phyloP scores from a whole-genome alignment of 2,888 invertebrate genomes.

The Gymnoscelis rufifasciata region DNA sequence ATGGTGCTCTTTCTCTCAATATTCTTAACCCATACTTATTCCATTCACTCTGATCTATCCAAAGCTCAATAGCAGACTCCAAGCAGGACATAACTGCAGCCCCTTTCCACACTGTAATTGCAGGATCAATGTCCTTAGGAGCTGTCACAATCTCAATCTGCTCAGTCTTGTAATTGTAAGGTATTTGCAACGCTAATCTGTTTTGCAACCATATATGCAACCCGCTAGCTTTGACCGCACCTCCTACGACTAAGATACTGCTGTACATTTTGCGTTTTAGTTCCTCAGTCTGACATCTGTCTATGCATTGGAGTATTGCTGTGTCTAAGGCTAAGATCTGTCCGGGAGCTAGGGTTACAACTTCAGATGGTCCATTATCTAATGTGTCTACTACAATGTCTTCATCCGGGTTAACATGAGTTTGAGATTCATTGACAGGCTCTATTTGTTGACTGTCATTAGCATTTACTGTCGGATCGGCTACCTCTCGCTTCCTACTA shows the following conservation, averaged over 20 bases:
- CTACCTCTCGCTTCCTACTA: conserved; percentile 79
- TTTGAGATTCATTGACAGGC: conserved; percentile 69
- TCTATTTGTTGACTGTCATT: conserved; percentile 73
- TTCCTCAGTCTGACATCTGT: conserved; percentile 92
- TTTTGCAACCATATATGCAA: conserved; percentile 93
- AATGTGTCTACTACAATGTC: conserved; percentile 85
- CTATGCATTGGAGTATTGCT: conserved; percentile 94
- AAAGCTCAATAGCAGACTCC: conserved; percentile 94
- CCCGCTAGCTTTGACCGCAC: conserved; percentile 91
- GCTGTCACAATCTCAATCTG: conserved; percentile 93
- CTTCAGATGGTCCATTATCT: conserved; percentile 78
- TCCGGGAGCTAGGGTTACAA: conserved; percentile 85
- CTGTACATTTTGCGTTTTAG: conserved; percentile 96
- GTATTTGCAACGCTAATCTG: conserved; percentile 89
- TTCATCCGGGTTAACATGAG: conserved; percentile 79
- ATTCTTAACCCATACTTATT: conserved; percentile 89
- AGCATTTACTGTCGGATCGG: conserved; percentile 54
- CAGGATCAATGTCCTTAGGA: conserved; percentile 95
- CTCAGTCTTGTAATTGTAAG: conserved; percentile 87
- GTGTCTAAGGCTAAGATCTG: conserved; percentile 93
- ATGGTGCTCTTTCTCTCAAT: conserved; percentile 93
- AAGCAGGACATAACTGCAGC: conserved; percentile 95
- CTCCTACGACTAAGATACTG: conserved; percentile 93
- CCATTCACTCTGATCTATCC: conserved; percentile 94
- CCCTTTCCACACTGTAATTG: conserved; percentile 95